A percentile compares a stretch with the other conserved stretches of the same genome.
Evolutionary conservation across 2,797 vertebrate genomes (phyloP).

Genomic region (Pseudomugil tenellus): DNA sequence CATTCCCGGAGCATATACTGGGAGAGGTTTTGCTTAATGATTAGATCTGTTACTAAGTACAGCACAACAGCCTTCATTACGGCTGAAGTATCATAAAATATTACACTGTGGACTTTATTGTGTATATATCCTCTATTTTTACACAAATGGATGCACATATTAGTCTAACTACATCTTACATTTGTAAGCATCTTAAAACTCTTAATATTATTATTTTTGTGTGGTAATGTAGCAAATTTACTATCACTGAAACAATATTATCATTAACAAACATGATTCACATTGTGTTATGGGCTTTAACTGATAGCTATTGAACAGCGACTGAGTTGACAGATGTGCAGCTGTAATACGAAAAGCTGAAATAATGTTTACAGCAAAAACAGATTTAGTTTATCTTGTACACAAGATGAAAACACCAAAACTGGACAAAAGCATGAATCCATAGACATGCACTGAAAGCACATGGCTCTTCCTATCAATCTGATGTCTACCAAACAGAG

Average conservation of each 20-base stretch:
- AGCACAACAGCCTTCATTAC: neutral
- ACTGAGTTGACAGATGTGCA: slow-evolving; percentile 58
- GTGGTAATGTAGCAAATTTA: neutral
- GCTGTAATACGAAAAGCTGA: slow-evolving; percentile 66
- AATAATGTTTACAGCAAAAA: slow-evolving; percentile 69
- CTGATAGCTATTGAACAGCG: slow-evolving; percentile 35
- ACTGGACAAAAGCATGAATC: slow-evolving; percentile 14
- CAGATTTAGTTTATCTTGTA: slow-evolving; percentile 65
- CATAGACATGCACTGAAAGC: slow-evolving; percentile 45
- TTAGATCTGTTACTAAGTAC: slow-evolving; percentile 3
- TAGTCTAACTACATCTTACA: too few species aligned
- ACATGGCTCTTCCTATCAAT: slow-evolving; percentile 63
- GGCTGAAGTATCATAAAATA: neutral
- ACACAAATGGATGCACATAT: too few species aligned
- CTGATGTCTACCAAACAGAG: slow-evolving; percentile 53
- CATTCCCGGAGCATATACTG: neutral
- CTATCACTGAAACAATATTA: neutral
- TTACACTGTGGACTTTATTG: neutral
- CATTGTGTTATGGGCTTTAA: slow-evolving; percentile 18
- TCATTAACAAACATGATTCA: slow-evolving; percentile 21
- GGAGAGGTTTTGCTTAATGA: slow-evolving; percentile 9
- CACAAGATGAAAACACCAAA: slow-evolving; percentile 63
- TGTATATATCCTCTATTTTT: neutral
- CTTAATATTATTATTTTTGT: too few species aligned
- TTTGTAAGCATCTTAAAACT: too few species aligned